A percentile compares a stretch with the other conserved stretches of the same genome.
Evolutionary conservation across 2,888 invertebrate genomes (phyloP).

Genomic region (Pasiphila rectangulata): DNA sequence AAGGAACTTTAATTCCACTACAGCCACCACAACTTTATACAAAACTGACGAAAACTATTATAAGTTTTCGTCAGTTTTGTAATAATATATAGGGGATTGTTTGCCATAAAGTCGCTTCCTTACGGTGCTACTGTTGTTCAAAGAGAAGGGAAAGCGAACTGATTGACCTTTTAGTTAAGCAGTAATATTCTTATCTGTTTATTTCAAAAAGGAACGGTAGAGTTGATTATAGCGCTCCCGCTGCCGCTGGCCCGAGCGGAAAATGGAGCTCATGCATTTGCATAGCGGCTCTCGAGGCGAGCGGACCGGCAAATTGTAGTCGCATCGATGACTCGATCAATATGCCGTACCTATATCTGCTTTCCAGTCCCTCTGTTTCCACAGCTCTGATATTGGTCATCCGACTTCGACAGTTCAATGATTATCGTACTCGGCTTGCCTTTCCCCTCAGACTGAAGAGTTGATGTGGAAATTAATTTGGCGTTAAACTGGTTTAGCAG

Average conservation of each 20-base stretch:
- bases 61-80: no score
- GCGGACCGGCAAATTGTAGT: conserved; percentile 77
- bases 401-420: conserved; percentile 31
- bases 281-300: conserved; percentile 72
- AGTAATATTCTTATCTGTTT: no score
- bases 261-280: conserved; percentile 75
- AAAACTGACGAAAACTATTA: no score
- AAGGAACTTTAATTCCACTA: no score
- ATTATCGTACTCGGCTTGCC: conserved; percentile 21
- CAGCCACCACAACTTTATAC: no score
- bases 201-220: no score
- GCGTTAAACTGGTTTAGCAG: conserved; percentile 11
- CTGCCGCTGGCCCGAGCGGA: conserved; percentile 59
- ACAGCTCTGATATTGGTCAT: conserved; percentile 27
- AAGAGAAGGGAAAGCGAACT: no score
- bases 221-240: no score
- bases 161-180: no score
- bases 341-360: conserved; percentile 53
- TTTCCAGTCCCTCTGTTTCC: conserved; percentile 38
- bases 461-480: conserved; percentile 26
- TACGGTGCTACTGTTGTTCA: no score
- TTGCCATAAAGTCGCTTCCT: no score
- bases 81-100: no score
- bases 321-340: conserved; percentile 75
- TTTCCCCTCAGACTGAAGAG: conserved; percentile 13